phyloP scores from a whole-genome alignment of 2,797 vertebrate species.

The Apogon talboti region DNA sequence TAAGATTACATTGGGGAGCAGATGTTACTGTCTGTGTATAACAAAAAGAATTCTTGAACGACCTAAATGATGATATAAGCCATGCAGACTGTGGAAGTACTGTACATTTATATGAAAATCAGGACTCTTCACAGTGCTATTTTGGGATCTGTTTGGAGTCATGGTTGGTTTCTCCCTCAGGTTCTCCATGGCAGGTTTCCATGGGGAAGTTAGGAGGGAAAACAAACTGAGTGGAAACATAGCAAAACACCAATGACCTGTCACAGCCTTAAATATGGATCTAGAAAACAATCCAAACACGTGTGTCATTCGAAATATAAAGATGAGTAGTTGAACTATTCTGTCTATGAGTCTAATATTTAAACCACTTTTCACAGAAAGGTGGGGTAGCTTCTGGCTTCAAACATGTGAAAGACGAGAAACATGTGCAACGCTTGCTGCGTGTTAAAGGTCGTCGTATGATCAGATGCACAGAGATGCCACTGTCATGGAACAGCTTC shows the following conservation, averaged over 20 bases:
- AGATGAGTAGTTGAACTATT: neutral
- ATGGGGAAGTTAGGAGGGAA: constrained; percentile 47
- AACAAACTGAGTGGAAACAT: constrained; percentile 34
- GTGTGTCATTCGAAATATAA: neutral
- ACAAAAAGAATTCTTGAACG: neutral
- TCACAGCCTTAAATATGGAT: neutral
- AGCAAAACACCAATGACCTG: constrained; percentile 37
- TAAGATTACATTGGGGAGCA: neutral
- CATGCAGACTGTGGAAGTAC: neutral
- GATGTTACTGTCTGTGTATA: neutral
- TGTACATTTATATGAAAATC: constrained; percentile 1
- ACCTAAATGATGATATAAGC: neutral
- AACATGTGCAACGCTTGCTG: constrained; percentile 60
- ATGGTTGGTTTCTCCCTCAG: constrained; percentile 8
- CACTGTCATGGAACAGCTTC: constrained; percentile 75
- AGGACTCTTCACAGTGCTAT: constrained; percentile 11
- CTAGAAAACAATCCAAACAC: constrained; percentile 13
- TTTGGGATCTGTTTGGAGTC: constrained; percentile 5
- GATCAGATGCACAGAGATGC: constrained; percentile 72
- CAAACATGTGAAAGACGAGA: constrained; percentile 65
- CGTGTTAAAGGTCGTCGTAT: constrained; percentile 76
- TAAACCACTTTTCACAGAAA: constrained; percentile 57
- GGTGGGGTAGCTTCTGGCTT: constrained; percentile 84
- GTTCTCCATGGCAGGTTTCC: constrained; percentile 48
- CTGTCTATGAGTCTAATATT: neutral